Base-by-base conservation (phyloP, 2,888 invertebrate species). In the Nymphalis urticae region DNA sequence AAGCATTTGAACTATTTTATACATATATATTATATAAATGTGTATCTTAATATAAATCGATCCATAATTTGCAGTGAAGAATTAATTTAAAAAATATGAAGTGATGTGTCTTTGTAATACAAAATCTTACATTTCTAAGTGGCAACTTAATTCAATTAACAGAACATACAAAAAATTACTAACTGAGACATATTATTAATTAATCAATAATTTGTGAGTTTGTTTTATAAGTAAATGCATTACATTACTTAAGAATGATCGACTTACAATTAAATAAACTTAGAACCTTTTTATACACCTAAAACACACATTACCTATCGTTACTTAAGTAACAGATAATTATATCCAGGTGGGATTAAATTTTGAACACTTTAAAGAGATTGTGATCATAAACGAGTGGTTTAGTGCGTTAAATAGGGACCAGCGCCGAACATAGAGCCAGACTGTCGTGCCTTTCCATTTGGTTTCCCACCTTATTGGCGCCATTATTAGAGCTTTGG, bases 331-430 rank as follows among this genome's bases (percentile, higher is more conserved):
- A 36, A 58, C 58, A n/a, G 58, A 58, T 56, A 61, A 62, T 54
- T 63, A 51, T 59, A 60, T 69, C 72, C 73, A 75, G 79, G 79
- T 79, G 79, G 79, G 79, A 77, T 68, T 72, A 69, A 75, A 75
- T 77, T 75, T 77, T 72, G 69, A 75, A 75, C 63, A 66, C 21
- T 61, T 50, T 47, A 2, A 56, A 50, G 48, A 62, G 16, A 62
- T 62, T 50, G 61, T 27, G 17, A 56, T 32, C 17, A 32, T 16
- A 56, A n/a, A 17, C 17, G 27, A 16, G 54, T 17, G 54, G 54
- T 56, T 56, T 16, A 42, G 2, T 68, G 56, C 50, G 50, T 36
- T n/a, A 48, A 48, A n/a, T 17, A 50, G 19, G 9, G 59, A 32
- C 6, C 27, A 32, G 27, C 27, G 27, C 27, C 27, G 27, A 32